Evolutionary conservation across 2,113 vertebrate genomes (phyloP), one percentile per base, ranked within the genome.

Genomic region (Falcunculus frontatus): DNA sequence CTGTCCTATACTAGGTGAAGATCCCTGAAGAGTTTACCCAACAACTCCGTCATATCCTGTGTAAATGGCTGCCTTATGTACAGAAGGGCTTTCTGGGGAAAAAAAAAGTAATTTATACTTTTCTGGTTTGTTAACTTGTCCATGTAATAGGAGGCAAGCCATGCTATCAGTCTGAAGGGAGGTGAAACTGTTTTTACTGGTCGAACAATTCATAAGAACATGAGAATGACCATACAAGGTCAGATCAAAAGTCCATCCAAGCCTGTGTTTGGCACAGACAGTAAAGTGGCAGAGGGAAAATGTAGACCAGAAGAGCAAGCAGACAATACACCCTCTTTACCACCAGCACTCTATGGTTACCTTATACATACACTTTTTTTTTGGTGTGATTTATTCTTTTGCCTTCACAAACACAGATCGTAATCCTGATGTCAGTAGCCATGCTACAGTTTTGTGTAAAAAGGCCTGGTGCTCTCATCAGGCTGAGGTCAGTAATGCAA

Each of bases 291-390:
- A 46, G 20, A 65, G 16, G 9, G 39, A 59, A 90, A 74, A 77
- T 2, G 18, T 0, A 37, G 67, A 64, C 55, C 8, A 39, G 39
- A 89, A 81, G 14, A 75, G 9, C 17, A 87, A 88, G 27, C 19
- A 78, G 35, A 49, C 5, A 35, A 26, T 52, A 23, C 10, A 39
- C 4, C 7, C 8, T 42, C 21, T 72, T 75, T 60, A 37, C 25
- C 1, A 3, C 21, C 26, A 84, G 21, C 9, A 32, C 4, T 75
- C 27, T 25, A 1, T 57, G 27, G 13, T 37, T 93, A 87, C 9
- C 39, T 78, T 78, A 33, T 21, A 20, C 0, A 1, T 37, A 23
- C 5, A 19, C 2, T 4, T 22, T 19, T n/a, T 53, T 47, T n/a
- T 22, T 32, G 41, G 29, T 0, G 6, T 47, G 10, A 8, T 72